A percentile compares a stretch with the other conserved stretches of the same genome.
Evolutionary conservation across 2,888 invertebrate species (phyloP).

Genomic region (Suillia variegata): DNA sequence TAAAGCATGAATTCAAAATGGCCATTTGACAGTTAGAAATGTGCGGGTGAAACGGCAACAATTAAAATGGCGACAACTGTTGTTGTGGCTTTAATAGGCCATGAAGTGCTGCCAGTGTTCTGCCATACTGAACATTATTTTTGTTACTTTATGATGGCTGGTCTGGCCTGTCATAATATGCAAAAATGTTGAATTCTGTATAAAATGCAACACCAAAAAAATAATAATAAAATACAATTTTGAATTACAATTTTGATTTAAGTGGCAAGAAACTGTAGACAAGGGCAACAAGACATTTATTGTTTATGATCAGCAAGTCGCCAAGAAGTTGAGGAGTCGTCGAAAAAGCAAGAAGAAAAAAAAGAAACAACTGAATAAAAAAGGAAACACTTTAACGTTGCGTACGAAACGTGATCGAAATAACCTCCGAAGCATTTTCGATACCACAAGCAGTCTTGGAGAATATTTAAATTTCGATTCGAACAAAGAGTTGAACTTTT

Average conservation of each 20-base stretch:
- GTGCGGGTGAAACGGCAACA: background rate
- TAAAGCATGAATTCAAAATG: constrained; percentile 4
- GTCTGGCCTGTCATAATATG: constrained; percentile 22
- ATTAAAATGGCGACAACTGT: background rate
- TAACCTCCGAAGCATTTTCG: constrained; percentile 31
- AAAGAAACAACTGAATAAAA: constrained; percentile 13
- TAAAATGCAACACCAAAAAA: background rate
- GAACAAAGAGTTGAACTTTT: background rate
- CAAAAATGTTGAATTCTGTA: constrained; percentile 8
- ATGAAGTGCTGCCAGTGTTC: background rate
- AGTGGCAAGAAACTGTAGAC: constrained; percentile 28
- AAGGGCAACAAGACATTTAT: constrained; percentile 29
- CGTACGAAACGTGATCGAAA: constrained; percentile 44
- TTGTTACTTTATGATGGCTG: background rate
- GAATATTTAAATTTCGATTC: background rate
- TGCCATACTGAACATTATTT: background rate
- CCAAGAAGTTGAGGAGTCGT: constrained; percentile 28
- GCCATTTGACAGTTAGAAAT: constrained; percentile 25
- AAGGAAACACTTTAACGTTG: constrained; percentile 36
- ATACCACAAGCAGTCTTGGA: too few species aligned
- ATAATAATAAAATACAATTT: background rate
- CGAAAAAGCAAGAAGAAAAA: constrained; percentile 16
- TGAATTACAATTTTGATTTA: constrained; percentile 22
- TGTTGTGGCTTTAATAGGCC: background rate
- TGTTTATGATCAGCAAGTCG: constrained; percentile 24